Evolutionary conservation across 2,888 invertebrate species (phyloP).

Genomic region (Alcis repandata): DNA sequence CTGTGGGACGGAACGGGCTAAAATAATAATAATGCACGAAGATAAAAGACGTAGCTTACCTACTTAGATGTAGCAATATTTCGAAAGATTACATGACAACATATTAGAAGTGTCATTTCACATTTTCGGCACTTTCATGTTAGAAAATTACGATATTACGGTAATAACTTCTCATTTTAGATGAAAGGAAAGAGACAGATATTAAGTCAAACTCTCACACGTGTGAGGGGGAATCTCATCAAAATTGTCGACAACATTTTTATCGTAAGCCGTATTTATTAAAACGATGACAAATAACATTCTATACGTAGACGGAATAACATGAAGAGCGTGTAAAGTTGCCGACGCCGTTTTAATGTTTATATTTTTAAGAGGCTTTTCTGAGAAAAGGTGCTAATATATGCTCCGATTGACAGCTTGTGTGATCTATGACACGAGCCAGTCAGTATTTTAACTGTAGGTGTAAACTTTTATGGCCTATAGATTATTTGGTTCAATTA

Average conservation of each 20-base stretch:
- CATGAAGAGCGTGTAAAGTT: slow-evolving; percentile 39
- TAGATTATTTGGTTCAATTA: slow-evolving; percentile 47
- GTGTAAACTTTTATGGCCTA: slow-evolving; percentile 45
- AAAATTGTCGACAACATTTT: slow-evolving; percentile 50
- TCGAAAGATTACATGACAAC: slow-evolving; percentile 25
- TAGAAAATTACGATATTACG: slow-evolving; percentile 45
- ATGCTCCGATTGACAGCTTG: slow-evolving; percentile 46
- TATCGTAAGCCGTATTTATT: slow-evolving; percentile 53
- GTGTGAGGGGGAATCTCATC: slow-evolving; percentile 42
- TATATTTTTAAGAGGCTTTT: slow-evolving; percentile 52
- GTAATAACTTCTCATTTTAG: slow-evolving; percentile 48
- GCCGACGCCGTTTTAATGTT: slow-evolving; percentile 44
- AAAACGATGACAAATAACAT: slow-evolving; percentile 52
- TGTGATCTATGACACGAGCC: slow-evolving; percentile 51
- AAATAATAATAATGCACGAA: too few species aligned
- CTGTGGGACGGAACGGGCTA: too few species aligned
- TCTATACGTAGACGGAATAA: slow-evolving; percentile 35
- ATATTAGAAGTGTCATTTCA: slow-evolving; percentile 30
- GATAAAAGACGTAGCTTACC: neutral
- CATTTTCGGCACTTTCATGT: slow-evolving; percentile 46
- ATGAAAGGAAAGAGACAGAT: slow-evolving; percentile 45
- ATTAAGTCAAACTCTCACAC: slow-evolving; percentile 43
- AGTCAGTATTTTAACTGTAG: slow-evolving; percentile 51
- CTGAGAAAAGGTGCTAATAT: slow-evolving; percentile 48
- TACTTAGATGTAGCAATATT: slow-evolving; percentile 9